A percentile compares a stretch with the other conserved stretches of the same genome.
phyloP scores from a whole-genome alignment of 2,113 vertebrate species.

The Bujurquina vittata region DNA sequence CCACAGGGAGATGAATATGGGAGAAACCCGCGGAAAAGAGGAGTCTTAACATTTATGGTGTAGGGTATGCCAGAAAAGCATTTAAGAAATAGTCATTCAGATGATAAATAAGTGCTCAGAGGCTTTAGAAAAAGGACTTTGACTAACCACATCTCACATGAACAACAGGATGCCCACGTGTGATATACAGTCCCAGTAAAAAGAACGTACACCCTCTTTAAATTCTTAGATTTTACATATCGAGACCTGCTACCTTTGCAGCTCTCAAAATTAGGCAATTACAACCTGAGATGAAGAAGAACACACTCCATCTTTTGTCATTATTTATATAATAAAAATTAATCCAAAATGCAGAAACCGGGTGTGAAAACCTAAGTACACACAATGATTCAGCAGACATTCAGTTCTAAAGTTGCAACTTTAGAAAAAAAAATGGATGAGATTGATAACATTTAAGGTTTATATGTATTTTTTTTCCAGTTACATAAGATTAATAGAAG shows the following conservation, averaged over 20 bases:
- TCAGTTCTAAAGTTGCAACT: background rate
- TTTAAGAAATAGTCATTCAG: too few species aligned
- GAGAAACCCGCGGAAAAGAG: background rate
- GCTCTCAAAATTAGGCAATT: background rate
- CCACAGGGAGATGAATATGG: background rate
- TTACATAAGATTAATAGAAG: background rate
- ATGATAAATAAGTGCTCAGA: too few species aligned
- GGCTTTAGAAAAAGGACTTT: too few species aligned
- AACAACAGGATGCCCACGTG: too few species aligned
- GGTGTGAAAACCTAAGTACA: background rate
- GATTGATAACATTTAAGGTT: background rate
- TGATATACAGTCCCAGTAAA: too few species aligned
- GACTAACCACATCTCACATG: too few species aligned
- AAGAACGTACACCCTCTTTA: too few species aligned
- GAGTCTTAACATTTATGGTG: background rate
- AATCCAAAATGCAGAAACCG: background rate
- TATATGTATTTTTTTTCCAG: background rate
- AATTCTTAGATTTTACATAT: background rate
- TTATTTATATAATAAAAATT: too few species aligned
- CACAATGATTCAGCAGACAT: background rate
- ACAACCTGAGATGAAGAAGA: background rate
- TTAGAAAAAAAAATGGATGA: background rate
- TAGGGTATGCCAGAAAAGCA: too few species aligned
- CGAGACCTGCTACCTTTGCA: too few species aligned
- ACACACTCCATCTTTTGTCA: background rate